Evolutionary conservation across 1,140 invertebrate genomes (phyloP), one percentile per base, ranked within the genome.

Genomic region (Trichonephila inaurata): DNA sequence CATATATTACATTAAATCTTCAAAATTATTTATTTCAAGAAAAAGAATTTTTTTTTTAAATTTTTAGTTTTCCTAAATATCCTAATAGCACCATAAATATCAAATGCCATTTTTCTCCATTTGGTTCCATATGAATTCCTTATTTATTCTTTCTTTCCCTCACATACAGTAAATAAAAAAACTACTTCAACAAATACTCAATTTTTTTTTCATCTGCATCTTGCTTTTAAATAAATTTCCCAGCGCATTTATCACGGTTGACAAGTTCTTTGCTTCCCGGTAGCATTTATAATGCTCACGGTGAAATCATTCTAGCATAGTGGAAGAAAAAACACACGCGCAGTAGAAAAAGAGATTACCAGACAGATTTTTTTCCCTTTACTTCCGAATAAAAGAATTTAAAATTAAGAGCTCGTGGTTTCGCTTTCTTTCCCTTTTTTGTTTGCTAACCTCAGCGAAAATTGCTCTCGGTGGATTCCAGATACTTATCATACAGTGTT

Each of bases 321-420:
- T 33, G 28, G 14, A 40, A 40, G n/a, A 69, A 24, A 62, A 69
- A 69, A 69, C 7, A 69, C 66, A n/a, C 66, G n/a, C 66, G n/a
- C 66, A 69, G 24, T 69, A 21, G 24, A 24, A 24, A 24, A 12
- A 24, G 8, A 12, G 66, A 14, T 62, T 18, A 21, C 16, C 19
- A 62, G 19, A 18, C 61, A 62, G 61, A 10, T 69, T 69, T 69
- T 69, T 69, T 12, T 12, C 66, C 24, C 12, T 18, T 21, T 69
- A 7, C 24, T 24, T 62, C 5, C 10, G 66, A 28, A 24, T 51
- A 51, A 24, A 69, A 69, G 66, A 69, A 69, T 69, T 69, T 24
- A 69, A 51, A 69, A 69, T 69, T 69, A 69, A n/a, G 33, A 40
- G 66, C 66, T 24, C 24, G 66, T 69, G 66, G 66, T 69, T 69